Percentiles rank a stretch among this genome's conserved stretches.
These are phyloP conservation scores for Beris morrisii DNA, from an alignment of 2,888 invertebrate species.

Conservation along the genomic window DNA sequence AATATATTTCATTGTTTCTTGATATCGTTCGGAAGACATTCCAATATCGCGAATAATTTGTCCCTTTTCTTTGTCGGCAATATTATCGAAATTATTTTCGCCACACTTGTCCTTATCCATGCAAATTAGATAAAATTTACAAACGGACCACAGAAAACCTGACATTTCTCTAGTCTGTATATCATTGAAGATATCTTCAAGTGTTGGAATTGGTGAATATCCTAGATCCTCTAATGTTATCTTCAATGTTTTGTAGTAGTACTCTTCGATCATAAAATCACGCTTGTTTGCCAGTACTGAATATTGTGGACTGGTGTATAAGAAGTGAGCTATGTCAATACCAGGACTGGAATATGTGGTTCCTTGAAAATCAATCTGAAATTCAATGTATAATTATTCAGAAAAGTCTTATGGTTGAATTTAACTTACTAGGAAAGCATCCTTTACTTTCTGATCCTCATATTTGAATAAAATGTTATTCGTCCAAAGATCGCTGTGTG, in stretches of 20 bases:
- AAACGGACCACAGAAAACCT: constrained; percentile 40
- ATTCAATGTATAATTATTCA: constrained; percentile 8
- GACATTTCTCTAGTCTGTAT: constrained; percentile 39
- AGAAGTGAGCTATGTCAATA: constrained; percentile 54
- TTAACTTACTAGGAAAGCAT: constrained; percentile 55
- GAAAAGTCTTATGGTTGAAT: background rate
- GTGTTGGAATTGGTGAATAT: constrained; percentile 38
- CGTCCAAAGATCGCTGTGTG: constrained; percentile 61
- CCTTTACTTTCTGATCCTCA: constrained; percentile 48
- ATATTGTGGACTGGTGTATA: constrained; percentile 51
- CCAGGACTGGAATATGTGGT: constrained; percentile 53
- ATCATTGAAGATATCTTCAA: constrained; percentile 38
- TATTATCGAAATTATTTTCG: constrained; percentile 37
- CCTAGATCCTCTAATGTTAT: constrained; percentile 42
- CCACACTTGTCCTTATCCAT: constrained; percentile 38
- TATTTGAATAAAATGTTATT: constrained; percentile 60
- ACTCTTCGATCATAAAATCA: constrained; percentile 44
- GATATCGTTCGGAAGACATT: constrained; percentile 46
- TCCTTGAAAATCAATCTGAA: constrained; percentile 54
- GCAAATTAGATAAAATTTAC: constrained; percentile 39
- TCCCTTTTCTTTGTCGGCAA: constrained; percentile 2
- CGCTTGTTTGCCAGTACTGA: constrained; percentile 46
- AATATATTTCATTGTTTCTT: constrained; percentile 48
- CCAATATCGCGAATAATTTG: constrained; percentile 6
- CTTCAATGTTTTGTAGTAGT: constrained; percentile 10